Conservation (phyloP, 2,113 vertebrate genomes). For the Condylura cristata region DNA sequence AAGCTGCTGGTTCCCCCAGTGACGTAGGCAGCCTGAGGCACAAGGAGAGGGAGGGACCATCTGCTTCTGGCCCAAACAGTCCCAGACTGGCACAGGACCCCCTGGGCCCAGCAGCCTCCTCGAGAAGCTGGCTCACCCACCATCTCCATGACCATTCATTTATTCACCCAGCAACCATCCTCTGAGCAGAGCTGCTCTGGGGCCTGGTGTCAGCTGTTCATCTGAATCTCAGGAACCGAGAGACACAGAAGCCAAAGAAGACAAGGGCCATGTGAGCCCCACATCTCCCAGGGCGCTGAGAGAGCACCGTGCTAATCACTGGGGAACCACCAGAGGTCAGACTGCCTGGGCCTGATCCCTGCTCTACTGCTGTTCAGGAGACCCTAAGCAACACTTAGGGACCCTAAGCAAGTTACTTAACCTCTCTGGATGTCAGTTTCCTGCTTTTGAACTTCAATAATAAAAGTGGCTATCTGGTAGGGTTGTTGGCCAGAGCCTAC, state of each 20-base stretch:
- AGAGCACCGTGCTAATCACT: not conserved
- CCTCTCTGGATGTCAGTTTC: not conserved
- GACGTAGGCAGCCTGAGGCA: not conserved
- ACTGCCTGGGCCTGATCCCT: not conserved
- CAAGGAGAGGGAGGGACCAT: not conserved
- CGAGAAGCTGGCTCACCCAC: not conserved
- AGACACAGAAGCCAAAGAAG: not conserved
- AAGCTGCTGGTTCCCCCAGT: not conserved
- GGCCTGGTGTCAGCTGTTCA: not conserved
- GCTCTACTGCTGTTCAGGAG: not conserved
- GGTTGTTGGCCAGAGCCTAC: not conserved
- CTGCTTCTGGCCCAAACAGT: not conserved
- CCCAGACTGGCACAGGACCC: not conserved
- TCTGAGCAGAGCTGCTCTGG: too few species aligned
- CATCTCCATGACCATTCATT: not conserved
- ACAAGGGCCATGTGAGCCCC: not conserved
- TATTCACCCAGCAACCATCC: not conserved
- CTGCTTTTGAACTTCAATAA: conserved; percentile 8
- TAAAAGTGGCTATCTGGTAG: not conserved
- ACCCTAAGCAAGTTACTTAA: not conserved
- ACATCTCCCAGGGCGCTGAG: not conserved
- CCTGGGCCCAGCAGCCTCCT: not conserved
- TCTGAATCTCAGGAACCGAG: not conserved
- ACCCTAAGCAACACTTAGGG: not conserved
- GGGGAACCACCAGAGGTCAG: not conserved